These are phyloP conservation scores for Pandemis cinnamomeana DNA, from an alignment of 2,888 invertebrate species.

Conservation along the genomic window DNA sequence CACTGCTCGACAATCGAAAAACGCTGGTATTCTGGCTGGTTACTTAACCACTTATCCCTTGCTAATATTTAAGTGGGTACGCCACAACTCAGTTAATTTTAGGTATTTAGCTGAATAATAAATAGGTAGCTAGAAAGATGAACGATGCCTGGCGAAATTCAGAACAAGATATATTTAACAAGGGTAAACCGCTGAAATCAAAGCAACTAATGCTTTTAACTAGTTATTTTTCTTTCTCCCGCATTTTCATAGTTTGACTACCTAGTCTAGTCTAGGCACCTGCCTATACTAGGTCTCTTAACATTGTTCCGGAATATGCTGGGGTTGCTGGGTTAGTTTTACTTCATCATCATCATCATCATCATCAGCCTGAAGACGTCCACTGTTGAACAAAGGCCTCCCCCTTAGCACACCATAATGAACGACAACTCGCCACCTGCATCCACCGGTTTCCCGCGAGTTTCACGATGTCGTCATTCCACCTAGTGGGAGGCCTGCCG, in stretches of 20 bases:
- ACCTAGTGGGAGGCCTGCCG: too few species aligned
- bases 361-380: too few species aligned
- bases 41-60: slow-evolving; percentile 3
- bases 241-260: not conserved
- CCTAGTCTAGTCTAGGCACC: too few species aligned
- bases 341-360: too few species aligned
- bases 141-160: not conserved
- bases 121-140: slow-evolving; percentile 4
- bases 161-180: not conserved
- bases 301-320: too few species aligned
- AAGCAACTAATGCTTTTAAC: not conserved
- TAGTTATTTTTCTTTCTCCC: not conserved
- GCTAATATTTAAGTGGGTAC: slow-evolving; percentile 10
- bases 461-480: too few species aligned
- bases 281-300: not conserved
- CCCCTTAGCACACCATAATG: too few species aligned
- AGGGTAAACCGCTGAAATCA: not conserved
- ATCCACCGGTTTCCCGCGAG: too few species aligned
- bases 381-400: too few species aligned
- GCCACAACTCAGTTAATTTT: not conserved
- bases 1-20: not conserved
- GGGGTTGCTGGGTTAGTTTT: too few species aligned
- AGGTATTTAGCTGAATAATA: not conserved
- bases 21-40: not conserved
- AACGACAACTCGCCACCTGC: too few species aligned